Base-by-base conservation (phyloP, 2,113 vertebrate species). In the Sphaerodactylus townsendi region DNA sequence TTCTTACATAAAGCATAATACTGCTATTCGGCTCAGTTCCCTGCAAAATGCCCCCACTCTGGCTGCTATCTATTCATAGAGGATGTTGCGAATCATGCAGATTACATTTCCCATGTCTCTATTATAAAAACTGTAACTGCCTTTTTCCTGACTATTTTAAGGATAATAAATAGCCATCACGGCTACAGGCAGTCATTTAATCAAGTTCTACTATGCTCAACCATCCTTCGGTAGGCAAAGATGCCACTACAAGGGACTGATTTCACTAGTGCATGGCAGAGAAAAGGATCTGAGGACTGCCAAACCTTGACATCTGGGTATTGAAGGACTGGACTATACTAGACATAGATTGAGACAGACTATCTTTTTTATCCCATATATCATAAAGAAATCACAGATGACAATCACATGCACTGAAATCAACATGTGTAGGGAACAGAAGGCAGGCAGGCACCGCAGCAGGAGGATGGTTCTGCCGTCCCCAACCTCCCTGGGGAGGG, bases 1-100 rank as follows among this genome's bases (percentile, higher is more conserved):
- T 96, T 88, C 94, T 97, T 97, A 97, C 95, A 96, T 93, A 97
- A 96, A 96, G 93, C 89, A 90, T 94, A 91, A 93, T 86, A 87
- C 91, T 89, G 69, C 80, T 89, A 90, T 92, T 88, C 83, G 84
- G 93, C 91, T 91, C 82, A 87, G 78, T 90, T 92, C 87, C 69
- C 84, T 73, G 44, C 0, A 81, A 86, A 84, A 69, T 92, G 82
- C 59, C 93, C 39, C 73, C 68, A 83, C 6, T 72, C 89, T 90
- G 91, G 71, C 88, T 90, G 88, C 87, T 84, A 88, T 93, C 88
- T 95, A 91, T 90, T 92, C 17, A 1, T 85, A 89, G 89, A 91
- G 48, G 48, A 91, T 81, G 46, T 23, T 70, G 50, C 59, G 68
- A 82, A 82, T 82, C 28, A 72, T 35, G 50, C 56, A 17, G 50